Conservation (phyloP, 2,888 invertebrate genomes). For the Pecten maximus region DNA sequence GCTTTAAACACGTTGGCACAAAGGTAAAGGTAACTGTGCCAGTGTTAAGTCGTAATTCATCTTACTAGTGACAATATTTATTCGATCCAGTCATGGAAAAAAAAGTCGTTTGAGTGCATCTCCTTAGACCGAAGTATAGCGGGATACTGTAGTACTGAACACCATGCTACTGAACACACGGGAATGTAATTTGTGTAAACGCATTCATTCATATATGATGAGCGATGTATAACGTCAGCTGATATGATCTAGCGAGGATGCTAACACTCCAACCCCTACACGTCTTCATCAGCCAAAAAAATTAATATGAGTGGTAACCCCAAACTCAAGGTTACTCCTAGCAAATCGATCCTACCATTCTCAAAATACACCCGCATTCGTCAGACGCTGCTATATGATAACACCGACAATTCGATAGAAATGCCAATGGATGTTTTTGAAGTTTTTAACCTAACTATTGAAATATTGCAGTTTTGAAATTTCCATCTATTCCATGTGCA, state of each 20-base stretch:
- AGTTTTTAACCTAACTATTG: neutral
- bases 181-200: conserved; percentile 24
- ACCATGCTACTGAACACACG: neutral
- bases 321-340: neutral
- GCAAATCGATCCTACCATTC: neutral
- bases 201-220: neutral
- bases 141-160: neutral
- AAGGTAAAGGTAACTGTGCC: neutral
- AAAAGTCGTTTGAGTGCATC: neutral
- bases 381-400: neutral
- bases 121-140: neutral
- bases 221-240: neutral
- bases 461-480: neutral
- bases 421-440: neutral
- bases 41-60: neutral
- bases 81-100: neutral
- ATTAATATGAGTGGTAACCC: neutral
- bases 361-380: neutral
- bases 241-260: neutral
- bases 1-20: neutral
- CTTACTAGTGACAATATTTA: neutral
- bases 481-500: neutral
- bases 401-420: neutral
- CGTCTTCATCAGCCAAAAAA: conserved; percentile 14
- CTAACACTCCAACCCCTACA: neutral